Conservation (phyloP, 2,113 vertebrate genomes). For the Mobula birostris region DNA sequence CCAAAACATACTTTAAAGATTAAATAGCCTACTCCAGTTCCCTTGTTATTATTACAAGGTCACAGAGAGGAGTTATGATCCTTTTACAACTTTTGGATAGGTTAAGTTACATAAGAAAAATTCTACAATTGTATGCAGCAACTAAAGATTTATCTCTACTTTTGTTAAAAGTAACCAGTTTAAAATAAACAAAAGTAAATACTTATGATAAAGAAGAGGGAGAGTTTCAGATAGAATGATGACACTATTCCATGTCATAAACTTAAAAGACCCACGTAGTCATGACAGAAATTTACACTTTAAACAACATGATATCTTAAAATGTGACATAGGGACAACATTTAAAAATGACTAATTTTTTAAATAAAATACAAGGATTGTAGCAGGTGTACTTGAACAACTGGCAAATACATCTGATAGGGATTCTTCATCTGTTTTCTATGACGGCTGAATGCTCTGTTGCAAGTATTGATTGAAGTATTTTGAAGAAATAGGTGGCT, state of each 20-base stretch:
- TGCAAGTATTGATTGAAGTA: neutral
- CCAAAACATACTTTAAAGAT: no score
- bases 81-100: neutral
- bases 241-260: neutral
- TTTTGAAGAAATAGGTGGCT: no score
- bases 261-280: neutral
- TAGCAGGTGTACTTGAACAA: neutral
- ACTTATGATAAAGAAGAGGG: neutral
- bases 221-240: neutral
- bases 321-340: neutral
- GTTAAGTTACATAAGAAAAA: neutral
- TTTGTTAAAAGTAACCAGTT: neutral
- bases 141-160: neutral
- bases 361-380: neutral
- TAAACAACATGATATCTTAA: neutral
- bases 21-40: no score
- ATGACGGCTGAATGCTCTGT: neutral
- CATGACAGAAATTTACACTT: neutral
- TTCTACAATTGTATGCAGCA: neutral
- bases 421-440: neutral
- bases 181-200: neutral
- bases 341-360: neutral
- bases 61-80: neutral
- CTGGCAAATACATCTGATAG: neutral
- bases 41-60: no score